phyloP scores from a whole-genome alignment of 2,888 invertebrate genomes.

The Congeria kusceri region DNA sequence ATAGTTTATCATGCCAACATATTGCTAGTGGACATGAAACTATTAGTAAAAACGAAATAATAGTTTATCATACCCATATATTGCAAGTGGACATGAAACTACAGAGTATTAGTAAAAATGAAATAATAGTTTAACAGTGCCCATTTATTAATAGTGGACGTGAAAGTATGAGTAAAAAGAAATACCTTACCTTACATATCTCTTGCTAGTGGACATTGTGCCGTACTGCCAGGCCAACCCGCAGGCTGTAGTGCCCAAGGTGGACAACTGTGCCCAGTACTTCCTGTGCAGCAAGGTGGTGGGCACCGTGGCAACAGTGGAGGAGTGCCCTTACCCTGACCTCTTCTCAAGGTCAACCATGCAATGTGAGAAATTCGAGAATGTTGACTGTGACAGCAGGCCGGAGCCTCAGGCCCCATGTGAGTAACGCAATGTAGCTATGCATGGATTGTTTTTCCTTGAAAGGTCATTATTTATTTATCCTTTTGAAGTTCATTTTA shows the following conservation, averaged over 20 bases:
- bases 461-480: no score
- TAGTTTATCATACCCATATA: no score
- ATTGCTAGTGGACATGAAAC: no score
- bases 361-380: slow-evolving; percentile 51
- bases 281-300: slow-evolving; percentile 54
- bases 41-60: no score
- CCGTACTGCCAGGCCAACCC: slow-evolving; percentile 55
- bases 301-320: neutral
- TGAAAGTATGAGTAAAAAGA: no score
- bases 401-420: slow-evolving; percentile 65
- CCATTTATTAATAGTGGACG: no score
- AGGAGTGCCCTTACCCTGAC: slow-evolving; percentile 60
- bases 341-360: slow-evolving; percentile 41
- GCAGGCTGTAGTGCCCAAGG: slow-evolving; percentile 47
- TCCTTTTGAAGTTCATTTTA: no score
- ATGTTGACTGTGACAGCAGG: slow-evolving; percentile 53
- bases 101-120: no score
- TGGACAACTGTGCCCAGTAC: slow-evolving; percentile 64
- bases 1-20: no score
- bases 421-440: slow-evolving; percentile 40
- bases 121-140: no score
- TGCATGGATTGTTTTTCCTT: no score
- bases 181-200: neutral
- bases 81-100: no score
- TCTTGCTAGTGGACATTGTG: slow-evolving; percentile 59